Evolutionary conservation across 2,797 vertebrate genomes (phyloP).

Genomic region (Schizopygopsis pylzovi): DNA sequence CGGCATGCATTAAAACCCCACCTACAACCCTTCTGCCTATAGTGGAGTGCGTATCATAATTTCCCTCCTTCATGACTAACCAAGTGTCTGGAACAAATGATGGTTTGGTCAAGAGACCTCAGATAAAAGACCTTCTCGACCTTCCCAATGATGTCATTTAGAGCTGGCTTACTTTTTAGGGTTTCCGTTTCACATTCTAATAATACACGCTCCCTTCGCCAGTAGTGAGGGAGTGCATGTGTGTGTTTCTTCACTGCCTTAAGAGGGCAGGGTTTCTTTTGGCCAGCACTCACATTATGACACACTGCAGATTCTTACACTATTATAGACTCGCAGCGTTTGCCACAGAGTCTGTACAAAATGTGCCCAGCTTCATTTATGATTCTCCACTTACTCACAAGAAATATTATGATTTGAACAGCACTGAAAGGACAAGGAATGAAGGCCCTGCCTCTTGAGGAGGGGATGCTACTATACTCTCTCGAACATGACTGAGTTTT

Average conservation of each 20-base stretch:
- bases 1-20: constrained; percentile 32
- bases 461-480: not conserved
- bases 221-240: not conserved
- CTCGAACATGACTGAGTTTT: not conserved
- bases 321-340: constrained; percentile 26
- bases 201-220: constrained; percentile 7
- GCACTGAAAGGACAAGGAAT: not conserved
- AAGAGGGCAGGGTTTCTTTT: constrained; percentile 34
- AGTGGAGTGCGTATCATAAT: not conserved
- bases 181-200: constrained; percentile 47
- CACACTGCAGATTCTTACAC: constrained; percentile 29
- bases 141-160: constrained; percentile 19
- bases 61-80: not conserved
- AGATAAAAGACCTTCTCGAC: not conserved
- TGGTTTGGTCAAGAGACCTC: constrained; percentile 26
- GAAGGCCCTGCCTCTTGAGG: not conserved
- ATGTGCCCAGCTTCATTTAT: constrained; percentile 47
- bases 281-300: constrained; percentile 18
- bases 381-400: constrained; percentile 35
- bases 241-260: constrained; percentile 18
- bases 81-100: constrained; percentile 33
- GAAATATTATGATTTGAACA: constrained; percentile 41
- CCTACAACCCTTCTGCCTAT: constrained; percentile 26
- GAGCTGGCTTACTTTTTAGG: constrained; percentile 48
- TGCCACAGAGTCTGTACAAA: constrained; percentile 47